Percentiles rank a stretch among this genome's conserved stretches.
Evolutionary conservation across 1,140 invertebrate species (phyloP).

Genomic region (Hetaerina americana): DNA sequence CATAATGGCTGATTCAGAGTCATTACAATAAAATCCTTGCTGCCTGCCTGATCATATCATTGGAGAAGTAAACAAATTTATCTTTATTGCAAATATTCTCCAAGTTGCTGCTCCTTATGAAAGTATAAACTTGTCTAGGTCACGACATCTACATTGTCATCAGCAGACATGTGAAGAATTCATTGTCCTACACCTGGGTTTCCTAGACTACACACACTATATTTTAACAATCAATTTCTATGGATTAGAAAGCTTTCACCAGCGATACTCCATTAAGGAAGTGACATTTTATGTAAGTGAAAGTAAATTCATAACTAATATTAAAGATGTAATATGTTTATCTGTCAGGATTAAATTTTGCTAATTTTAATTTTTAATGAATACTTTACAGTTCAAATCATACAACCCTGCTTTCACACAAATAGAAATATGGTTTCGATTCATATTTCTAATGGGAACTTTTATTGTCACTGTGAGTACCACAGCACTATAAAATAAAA

Average conservation of each 20-base stretch:
- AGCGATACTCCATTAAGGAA: slow-evolving; percentile 68
- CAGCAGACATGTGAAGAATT: slow-evolving; percentile 75
- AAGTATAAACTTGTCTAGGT: slow-evolving; percentile 35
- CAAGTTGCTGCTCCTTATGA: not conserved
- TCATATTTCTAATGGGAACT: slow-evolving; percentile 78
- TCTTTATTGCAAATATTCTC: not conserved
- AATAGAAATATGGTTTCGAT: slow-evolving; percentile 92
- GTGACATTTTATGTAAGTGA: slow-evolving; percentile 79
- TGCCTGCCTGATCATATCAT: not conserved
- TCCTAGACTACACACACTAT: slow-evolving; percentile 76
- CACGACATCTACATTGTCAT: slow-evolving; percentile 66
- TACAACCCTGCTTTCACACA: slow-evolving; percentile 92
- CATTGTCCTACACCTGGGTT: slow-evolving; percentile 79
- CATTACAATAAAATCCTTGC: not conserved
- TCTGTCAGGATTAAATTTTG: slow-evolving; percentile 9
- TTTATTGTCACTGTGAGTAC: slow-evolving; percentile 77
- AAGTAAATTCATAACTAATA: slow-evolving; percentile 7
- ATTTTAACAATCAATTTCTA: slow-evolving; percentile 73
- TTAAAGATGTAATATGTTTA: slow-evolving; percentile 6
- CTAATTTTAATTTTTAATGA: slow-evolving; percentile 19
- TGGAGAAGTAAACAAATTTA: not conserved
- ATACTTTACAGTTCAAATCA: slow-evolving; percentile 76
- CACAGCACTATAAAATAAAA: not conserved
- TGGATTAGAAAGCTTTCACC: slow-evolving; percentile 69
- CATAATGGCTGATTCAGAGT: too few relatives aligned